phyloP scores from a whole-genome alignment of 2,113 vertebrate species.

The Mesembrinibis cayennensis region DNA sequence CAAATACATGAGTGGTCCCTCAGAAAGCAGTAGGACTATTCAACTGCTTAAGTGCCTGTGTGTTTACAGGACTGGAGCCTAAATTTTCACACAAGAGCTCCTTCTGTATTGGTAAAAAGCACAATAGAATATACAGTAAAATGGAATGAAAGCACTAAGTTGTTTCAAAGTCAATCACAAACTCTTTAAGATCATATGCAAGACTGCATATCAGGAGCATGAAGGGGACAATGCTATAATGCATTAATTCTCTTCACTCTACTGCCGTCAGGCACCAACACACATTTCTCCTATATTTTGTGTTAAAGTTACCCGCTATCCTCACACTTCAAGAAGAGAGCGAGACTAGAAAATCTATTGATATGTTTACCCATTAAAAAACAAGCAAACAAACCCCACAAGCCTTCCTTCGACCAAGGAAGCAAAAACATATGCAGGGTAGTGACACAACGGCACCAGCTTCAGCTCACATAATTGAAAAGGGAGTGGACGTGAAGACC shows the following conservation, averaged over 20 bases:
- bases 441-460: not conserved
- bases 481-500: not conserved
- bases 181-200: not conserved
- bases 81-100: not conserved
- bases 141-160: not conserved
- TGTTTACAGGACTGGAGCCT: not conserved
- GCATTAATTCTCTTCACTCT: not conserved
- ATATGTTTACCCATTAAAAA: not conserved
- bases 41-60: not conserved
- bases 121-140: not conserved
- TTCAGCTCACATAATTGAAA: not conserved
- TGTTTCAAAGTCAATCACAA: not conserved
- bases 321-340: not conserved
- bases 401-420: not conserved
- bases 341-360: not conserved
- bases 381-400: not conserved
- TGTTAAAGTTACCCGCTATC: not conserved
- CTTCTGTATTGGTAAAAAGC: not conserved
- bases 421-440: not conserved
- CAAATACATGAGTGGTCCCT: not conserved
- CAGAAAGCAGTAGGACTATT: not conserved
- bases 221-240: not conserved
- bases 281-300: not conserved
- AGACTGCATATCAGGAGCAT: not conserved
- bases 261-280: not conserved